Evolutionary conservation across 2,797 vertebrate species (phyloP).

Genomic region (Arvicola amphibius): DNA sequence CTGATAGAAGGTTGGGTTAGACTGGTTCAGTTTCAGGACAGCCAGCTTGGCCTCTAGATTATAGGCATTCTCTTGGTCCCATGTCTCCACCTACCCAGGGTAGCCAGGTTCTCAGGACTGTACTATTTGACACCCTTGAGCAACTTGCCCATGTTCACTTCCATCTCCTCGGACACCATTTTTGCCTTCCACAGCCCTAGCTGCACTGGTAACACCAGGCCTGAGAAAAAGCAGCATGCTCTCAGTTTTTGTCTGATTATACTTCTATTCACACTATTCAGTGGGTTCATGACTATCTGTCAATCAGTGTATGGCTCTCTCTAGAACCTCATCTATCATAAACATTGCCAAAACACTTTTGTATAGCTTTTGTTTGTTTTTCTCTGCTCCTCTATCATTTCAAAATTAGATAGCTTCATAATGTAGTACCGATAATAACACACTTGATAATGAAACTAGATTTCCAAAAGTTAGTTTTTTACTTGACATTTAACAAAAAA

Average conservation of each 20-base stretch:
- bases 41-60: background rate
- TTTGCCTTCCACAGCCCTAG: background rate
- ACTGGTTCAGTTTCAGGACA: background rate
- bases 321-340: background rate
- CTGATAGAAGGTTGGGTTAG: background rate
- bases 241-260: background rate
- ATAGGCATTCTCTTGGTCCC: background rate
- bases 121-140: background rate
- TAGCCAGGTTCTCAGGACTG: background rate
- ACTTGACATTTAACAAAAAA: conserved; percentile 5
- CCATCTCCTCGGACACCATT: background rate
- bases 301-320: background rate
- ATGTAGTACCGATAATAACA: conserved; percentile 11
- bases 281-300: background rate
- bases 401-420: conserved; percentile 3
- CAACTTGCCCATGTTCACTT: background rate
- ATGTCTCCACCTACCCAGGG: background rate
- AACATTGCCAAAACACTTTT: background rate
- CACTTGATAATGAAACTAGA: background rate
- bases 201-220: background rate
- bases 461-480: background rate
- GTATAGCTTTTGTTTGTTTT: background rate
- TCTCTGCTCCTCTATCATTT: background rate
- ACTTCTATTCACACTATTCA: background rate
- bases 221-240: background rate